Evolutionary conservation across 2,113 vertebrate genomes (phyloP).

Genomic region (Mustelus asterias): DNA sequence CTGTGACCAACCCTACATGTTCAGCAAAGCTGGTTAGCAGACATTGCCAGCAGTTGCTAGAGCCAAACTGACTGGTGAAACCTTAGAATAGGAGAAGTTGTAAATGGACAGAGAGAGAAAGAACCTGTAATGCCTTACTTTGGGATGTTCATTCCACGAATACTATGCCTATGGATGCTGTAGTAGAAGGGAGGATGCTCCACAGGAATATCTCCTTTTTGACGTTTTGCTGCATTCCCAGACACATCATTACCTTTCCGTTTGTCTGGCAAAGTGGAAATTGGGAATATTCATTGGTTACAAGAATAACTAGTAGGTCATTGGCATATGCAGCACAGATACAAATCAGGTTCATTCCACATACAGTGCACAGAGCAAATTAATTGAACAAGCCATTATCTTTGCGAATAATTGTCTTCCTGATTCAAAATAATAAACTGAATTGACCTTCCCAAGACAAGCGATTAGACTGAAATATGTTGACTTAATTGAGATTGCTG

Average conservation of each 20-base stretch:
- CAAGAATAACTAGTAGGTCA: background rate
- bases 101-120: background rate
- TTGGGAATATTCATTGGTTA: background rate
- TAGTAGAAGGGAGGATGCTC: slow-evolving; percentile 95
- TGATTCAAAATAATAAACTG: background rate
- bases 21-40: background rate
- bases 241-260: slow-evolving; percentile 67
- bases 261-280: slow-evolving; percentile 65
- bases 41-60: background rate
- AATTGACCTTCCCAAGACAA: background rate
- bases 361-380: background rate
- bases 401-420: background rate
- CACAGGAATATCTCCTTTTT: slow-evolving; percentile 61
- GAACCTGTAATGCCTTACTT: slow-evolving; percentile 66
- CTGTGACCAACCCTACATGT: background rate
- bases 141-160: slow-evolving; percentile 94
- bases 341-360: background rate
- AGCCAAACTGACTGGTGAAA: background rate
- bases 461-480: background rate
- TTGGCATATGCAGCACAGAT: background rate
- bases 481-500: background rate
- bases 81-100: background rate
- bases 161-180: slow-evolving; percentile 92
- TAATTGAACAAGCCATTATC: background rate
- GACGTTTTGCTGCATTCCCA: slow-evolving; percentile 63